Conservation (phyloP, 2,113 vertebrate species). For the Misgurnus mizolepis region DNA sequence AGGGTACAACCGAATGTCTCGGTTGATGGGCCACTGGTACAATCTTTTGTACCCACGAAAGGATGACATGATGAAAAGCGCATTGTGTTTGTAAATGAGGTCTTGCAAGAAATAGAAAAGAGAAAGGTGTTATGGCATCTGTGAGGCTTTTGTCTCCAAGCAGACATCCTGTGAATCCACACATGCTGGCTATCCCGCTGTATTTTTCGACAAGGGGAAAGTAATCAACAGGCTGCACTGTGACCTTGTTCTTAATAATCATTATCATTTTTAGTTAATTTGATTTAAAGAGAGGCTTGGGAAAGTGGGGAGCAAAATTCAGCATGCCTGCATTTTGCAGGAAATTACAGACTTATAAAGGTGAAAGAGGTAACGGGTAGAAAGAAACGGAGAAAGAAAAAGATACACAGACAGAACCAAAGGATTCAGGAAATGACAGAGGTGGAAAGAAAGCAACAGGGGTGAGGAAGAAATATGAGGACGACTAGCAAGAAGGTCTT, state of each 20-base stretch:
- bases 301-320: background rate
- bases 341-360: conserved; percentile 36
- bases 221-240: conserved; percentile 36
- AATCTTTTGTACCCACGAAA: conserved; percentile 15
- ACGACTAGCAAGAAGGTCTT: conserved; percentile 12
- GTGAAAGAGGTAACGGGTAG: conserved; percentile 13
- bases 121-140: background rate
- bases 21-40: conserved; percentile 5
- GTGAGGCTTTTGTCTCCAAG: background rate
- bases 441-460: background rate
- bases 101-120: background rate
- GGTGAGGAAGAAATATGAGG: conserved; percentile 8
- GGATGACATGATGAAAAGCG: background rate
- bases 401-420: conserved; percentile 1
- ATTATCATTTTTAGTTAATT: conserved; percentile 30
- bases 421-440: background rate
- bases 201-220: conserved; percentile 27
- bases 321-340: conserved; percentile 1
- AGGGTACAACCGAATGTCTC: background rate
- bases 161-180: background rate
- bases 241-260: conserved; percentile 38
- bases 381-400: background rate
- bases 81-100: conserved; percentile 18
- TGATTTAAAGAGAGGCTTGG: conserved; percentile 28
- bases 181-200: background rate